These are phyloP conservation scores for Marronus borbonicus DNA, from an alignment of 2,888 invertebrate species.

Conservation along the genomic window DNA sequence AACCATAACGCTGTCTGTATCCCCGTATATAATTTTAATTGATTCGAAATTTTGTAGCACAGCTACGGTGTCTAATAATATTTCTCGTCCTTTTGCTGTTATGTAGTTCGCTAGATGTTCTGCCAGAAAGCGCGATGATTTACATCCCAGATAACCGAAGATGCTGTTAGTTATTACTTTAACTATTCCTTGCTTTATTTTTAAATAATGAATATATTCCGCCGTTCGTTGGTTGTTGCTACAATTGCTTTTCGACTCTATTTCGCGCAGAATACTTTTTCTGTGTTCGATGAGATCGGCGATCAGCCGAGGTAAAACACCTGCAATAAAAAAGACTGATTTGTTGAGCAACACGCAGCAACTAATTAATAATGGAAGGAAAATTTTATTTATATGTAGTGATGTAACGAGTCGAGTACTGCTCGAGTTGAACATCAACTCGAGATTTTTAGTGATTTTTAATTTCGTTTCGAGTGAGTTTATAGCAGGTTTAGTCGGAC, in stretches of 20 bases:
- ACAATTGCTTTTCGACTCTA: neutral
- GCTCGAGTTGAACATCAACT: no score
- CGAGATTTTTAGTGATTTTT: no score
- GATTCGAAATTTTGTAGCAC: conserved; percentile 75
- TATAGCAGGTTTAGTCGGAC: no score
- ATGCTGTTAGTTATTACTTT: conserved; percentile 99
- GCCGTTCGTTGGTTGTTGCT: neutral
- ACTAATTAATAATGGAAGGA: no score
- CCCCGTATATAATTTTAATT: conserved; percentile 98
- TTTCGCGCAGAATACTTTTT: conserved; percentile 24
- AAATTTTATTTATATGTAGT: no score
- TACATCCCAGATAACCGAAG: conserved; percentile 99
- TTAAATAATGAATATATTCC: neutral
- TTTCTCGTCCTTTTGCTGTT: conserved; percentile 93
- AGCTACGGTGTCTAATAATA: conserved; percentile 91
- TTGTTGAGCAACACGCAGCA: no score
- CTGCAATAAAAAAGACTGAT: conserved; percentile 19
- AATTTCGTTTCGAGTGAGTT: no score
- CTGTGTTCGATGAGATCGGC: conserved; percentile 14
- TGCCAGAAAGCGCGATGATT: conserved; percentile 91
- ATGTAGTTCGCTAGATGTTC: conserved; percentile 96
- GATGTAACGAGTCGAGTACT: no score
- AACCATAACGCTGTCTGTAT: conserved; percentile 99
- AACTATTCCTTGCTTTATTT: conserved; percentile 85
- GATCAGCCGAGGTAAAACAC: conserved; percentile 25